Evolutionary conservation across 1,140 invertebrate genomes (phyloP), one percentile per base, ranked within the genome.

Genomic region (Contarinia nasturtii): DNA sequence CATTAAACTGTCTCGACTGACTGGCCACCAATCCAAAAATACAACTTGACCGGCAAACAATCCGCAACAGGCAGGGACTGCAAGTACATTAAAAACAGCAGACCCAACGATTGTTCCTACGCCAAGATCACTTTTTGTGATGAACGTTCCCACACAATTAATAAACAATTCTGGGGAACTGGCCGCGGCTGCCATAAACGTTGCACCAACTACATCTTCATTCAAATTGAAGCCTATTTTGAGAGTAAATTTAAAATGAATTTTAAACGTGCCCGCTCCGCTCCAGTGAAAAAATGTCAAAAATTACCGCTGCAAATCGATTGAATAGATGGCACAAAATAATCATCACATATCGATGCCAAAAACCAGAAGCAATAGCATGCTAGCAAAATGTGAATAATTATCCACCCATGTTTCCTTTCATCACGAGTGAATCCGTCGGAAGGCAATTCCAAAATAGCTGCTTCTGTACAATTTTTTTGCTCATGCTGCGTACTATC

Each of bases 141-240:
- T 75, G 52, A 88, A 88, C 1, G 86, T 86, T 34, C 86, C 88
- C 50, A 93, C 81, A 44, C 86, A 75, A 57, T 86, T 87, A n/a
- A 90, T 86, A 64, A 92, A 93, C 12, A 95, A 72, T 65, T 94
- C 90, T 1, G 90, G 88, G n/a, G 85, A 82, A 21, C 86, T 90
- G 7, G 86, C 90, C 1, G 88, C 88, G 1, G 83, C 82, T 1
- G 89, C 89, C 86, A 95, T 88, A 57, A 94, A 90, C 2, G 89
- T 93, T 2, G 89, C 89, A 1, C 88, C 82, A 7, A 81, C 81
- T 18, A 86, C 77, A 56, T 86, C 82, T 57, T 82, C 80, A 7
- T 79, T 75, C 72, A 86, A 44, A 71, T 82, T 86, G 60, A 22
- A 44, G 27, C 12, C 18, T 38, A 17, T 38, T 38, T 3, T 43